Evolutionary conservation across 2,888 invertebrate species (phyloP), one percentile per base, ranked within the genome.

Genomic region (Reticulitermes lucifugus): DNA sequence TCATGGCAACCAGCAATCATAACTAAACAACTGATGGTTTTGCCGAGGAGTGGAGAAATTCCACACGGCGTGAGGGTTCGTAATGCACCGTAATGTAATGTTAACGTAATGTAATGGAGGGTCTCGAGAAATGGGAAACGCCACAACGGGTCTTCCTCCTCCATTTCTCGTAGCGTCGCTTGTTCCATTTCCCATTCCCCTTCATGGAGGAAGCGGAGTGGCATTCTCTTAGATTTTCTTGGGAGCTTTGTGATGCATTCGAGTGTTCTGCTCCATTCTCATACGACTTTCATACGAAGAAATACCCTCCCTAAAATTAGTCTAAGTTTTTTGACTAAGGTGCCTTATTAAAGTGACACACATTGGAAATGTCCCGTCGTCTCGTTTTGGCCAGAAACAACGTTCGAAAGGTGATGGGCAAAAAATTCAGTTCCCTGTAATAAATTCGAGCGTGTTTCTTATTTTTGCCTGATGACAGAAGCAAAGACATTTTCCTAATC

Each of bases 121-220:
- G 83, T 83, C 75, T 60, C 35, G 75, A 83, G 83, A 83, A 77
- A 83, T 83, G 83, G 77, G 60, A 83, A 77, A 83, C 77, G 75
- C 83, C 77, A 41, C 83, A 77, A 59, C 60, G 80, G n/a, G 41
- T 59, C 70, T 83, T 83, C 60, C 84, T 83, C 85, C 81, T 84
- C 83, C 75, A 77, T 85, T 86, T 85, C 87, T 83, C 86, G 83
- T 77, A 85, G 35, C 22, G 18, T 41, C 82, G 43, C 82, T 43
- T 73, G 18, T 73, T 73, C 41, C 73, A 73, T 35, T 73, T 14
- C 73, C 29, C 73, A 41, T 35, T 14, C 46, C 35, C n/a, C 46
- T n/a, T n/a, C 77, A n/a, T 46, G 77, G 77, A 77, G 77, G 43
- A 77, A 77, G 35, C 22, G 77, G 77, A 77, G 77, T 77, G 77